phyloP scores from a whole-genome alignment of 2,113 vertebrate genomes.

The Poicephalus gulielmi region DNA sequence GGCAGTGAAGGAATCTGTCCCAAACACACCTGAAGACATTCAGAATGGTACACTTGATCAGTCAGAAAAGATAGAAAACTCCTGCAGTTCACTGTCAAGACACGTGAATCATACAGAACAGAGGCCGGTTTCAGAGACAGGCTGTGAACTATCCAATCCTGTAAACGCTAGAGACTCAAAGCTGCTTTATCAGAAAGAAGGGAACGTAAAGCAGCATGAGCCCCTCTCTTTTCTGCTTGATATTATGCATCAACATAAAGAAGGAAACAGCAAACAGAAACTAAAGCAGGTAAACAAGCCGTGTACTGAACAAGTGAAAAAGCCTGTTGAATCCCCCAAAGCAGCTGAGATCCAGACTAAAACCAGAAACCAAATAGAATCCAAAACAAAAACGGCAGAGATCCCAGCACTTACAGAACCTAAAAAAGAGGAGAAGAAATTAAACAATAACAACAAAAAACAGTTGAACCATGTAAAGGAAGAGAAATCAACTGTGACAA shows the following conservation, averaged over 20 bases:
- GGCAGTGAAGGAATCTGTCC: conserved; percentile 78
- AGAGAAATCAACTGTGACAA: conserved; percentile 69
- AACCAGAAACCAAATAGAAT: conserved; percentile 72
- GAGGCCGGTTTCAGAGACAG: not conserved
- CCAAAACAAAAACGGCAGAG: conserved; percentile 77
- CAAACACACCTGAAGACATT: conserved; percentile 77
- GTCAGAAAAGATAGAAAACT: conserved; percentile 76
- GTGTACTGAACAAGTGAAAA: conserved; percentile 70
- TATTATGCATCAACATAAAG: conserved; percentile 76
- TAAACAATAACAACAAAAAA: conserved; percentile 78
- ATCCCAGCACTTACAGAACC: conserved; percentile 64
- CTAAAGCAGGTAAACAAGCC: conserved; percentile 73
- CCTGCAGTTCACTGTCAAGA: conserved; percentile 70
- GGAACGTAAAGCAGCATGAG: conserved; percentile 76
- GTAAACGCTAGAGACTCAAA: conserved; percentile 67
- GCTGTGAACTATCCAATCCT: conserved; percentile 32
- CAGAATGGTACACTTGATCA: conserved; percentile 86
- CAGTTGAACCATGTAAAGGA: conserved; percentile 83
- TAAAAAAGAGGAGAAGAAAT: conserved; percentile 82
- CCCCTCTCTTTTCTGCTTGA: conserved; percentile 75
- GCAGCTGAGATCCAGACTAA: conserved; percentile 66
- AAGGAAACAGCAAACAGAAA: conserved; percentile 77
- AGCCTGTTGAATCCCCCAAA: conserved; percentile 62
- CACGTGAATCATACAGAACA: conserved; percentile 62
- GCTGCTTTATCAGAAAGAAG: conserved; percentile 71